phyloP scores from a whole-genome alignment of 1,140 invertebrate genomes.

The Drosophila yakuba region DNA sequence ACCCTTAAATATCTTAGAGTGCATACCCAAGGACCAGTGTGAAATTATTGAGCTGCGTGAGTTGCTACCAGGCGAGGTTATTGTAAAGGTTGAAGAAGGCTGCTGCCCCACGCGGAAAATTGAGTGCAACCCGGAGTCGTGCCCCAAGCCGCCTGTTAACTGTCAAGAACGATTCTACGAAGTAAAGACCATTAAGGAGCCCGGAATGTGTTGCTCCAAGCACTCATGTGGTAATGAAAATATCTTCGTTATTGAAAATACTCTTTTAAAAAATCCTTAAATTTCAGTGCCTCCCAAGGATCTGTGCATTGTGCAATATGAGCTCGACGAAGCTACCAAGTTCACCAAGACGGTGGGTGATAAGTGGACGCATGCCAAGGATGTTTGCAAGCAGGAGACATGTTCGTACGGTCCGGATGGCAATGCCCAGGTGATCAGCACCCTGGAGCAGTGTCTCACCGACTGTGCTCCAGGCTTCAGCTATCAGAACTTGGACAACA shows the following conservation, averaged over 20 bases:
- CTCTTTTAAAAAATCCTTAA: neutral
- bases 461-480: constrained; percentile 87
- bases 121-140: constrained; percentile 87
- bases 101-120: constrained; percentile 88
- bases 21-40: constrained; percentile 89
- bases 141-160: constrained; percentile 86
- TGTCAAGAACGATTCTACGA: constrained; percentile 87
- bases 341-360: constrained; percentile 85
- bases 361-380: constrained; percentile 84
- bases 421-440: constrained; percentile 85
- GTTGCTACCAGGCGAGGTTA: constrained; percentile 87
- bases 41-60: constrained; percentile 85
- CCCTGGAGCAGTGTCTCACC: constrained; percentile 86
- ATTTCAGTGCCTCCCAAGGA: constrained; percentile 88
- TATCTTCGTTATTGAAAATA: neutral
- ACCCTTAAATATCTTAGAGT: constrained; percentile 85
- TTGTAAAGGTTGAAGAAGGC: constrained; percentile 86
- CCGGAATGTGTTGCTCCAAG: constrained; percentile 88
- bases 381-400: constrained; percentile 87
- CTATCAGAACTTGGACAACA: constrained; percentile 84
- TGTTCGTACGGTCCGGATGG: constrained; percentile 86
- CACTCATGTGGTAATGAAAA: constrained; percentile 87
- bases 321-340: constrained; percentile 85
- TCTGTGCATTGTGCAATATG: constrained; percentile 87
- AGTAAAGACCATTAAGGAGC: constrained; percentile 82